phyloP scores from a whole-genome alignment of 2,797 vertebrate species.

The Lepilemur ruficaudatus region DNA sequence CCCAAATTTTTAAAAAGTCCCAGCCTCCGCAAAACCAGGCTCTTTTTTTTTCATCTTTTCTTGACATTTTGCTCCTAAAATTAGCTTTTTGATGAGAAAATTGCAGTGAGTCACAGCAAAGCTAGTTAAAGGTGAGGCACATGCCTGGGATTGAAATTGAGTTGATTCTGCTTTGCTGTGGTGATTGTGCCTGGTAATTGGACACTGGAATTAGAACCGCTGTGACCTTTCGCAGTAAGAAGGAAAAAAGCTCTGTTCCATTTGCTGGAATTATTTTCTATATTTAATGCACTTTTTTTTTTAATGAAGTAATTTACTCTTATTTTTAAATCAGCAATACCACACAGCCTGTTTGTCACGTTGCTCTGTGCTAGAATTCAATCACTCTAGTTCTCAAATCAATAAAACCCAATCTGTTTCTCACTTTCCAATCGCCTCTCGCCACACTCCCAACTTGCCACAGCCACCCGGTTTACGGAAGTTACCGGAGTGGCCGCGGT shows the following conservation, averaged over 20 bases:
- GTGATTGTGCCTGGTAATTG: conserved; percentile 38
- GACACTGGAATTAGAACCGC: conserved; percentile 28
- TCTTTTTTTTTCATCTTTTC: conserved; percentile 78
- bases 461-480: neutral
- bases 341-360: neutral
- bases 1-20: conserved; percentile 15
- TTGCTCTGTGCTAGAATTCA: neutral
- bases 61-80: conserved; percentile 77
- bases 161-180: conserved; percentile 16
- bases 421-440: neutral
- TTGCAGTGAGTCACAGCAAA: conserved; percentile 58
- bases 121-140: conserved; percentile 61
- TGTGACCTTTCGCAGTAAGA: conserved; percentile 28
- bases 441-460: neutral
- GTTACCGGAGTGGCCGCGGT: neutral
- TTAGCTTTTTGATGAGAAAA: conserved; percentile 73
- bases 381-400: conserved; percentile 29
- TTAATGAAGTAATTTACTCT: conserved; percentile 59
- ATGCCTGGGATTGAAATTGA: conserved; percentile 44
- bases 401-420: conserved; percentile 25
- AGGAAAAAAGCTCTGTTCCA: neutral
- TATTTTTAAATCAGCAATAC: conserved; percentile 42
- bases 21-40: conserved; percentile 54
- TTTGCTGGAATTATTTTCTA: conserved; percentile 40
- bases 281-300: conserved; percentile 58